Evolutionary conservation across 2,113 vertebrate genomes (phyloP).

Genomic region (Bos taurus): ARS-UCD2.0 NC_037340.1:62680501-62681000

Average conservation of each 20-base stretch:
- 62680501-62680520: not conserved
- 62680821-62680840: not conserved
- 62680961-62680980: not conserved
- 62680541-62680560: not conserved
- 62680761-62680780: rapidly evolving
- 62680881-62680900: rapidly evolving
- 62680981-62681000: not conserved
- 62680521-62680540: not conserved
- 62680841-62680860: not conserved
- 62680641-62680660: not conserved
- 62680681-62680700: not conserved
- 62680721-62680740: not conserved
- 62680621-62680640: not conserved
- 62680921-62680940: not conserved
- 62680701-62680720: not conserved
- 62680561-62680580: not conserved
- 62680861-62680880: rapidly evolving
- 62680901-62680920: not conserved
- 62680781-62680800: rapidly evolving
- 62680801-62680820: not conserved
- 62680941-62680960: not conserved
- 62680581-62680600: not conserved
- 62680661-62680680: not conserved
- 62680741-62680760: not conserved
- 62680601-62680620: not conserved